Conservation (phyloP, 1,140 invertebrate genomes). For the Cyclargus thomasi region DNA sequence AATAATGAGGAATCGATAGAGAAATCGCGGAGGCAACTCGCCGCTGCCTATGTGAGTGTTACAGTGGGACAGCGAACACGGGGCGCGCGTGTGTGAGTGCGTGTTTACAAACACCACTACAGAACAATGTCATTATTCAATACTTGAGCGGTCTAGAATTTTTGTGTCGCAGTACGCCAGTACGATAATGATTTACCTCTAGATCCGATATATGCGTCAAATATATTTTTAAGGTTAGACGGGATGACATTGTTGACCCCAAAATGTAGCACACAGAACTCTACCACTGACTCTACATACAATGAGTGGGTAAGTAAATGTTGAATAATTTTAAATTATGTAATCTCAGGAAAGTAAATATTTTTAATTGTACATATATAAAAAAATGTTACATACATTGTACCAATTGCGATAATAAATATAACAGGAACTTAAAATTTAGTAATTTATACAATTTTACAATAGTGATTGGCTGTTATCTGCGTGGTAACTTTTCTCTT, state of each 20-base stretch:
- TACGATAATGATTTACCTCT: background rate
- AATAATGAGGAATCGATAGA: slow-evolving; percentile 67
- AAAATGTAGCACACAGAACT: background rate
- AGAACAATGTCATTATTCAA: slow-evolving; percentile 67
- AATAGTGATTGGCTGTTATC: too few species aligned
- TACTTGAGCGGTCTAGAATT: slow-evolving; percentile 49
- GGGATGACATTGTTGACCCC: background rate
- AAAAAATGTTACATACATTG: too few species aligned
- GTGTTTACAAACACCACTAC: slow-evolving; percentile 60
- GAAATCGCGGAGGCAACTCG: slow-evolving; percentile 55
- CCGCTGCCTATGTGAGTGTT: slow-evolving; percentile 52
- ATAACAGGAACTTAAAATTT: too few species aligned
- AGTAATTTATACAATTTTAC: too few species aligned
- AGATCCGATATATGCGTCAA: background rate
- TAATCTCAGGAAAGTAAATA: background rate
- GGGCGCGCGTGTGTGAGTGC: slow-evolving; percentile 30
- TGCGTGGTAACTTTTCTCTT: too few species aligned
- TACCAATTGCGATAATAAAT: too few species aligned
- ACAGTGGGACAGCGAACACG: slow-evolving; percentile 35
- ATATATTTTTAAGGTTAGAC: background rate
- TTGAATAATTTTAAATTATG: background rate
- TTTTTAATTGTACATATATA: too few species aligned
- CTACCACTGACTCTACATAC: background rate
- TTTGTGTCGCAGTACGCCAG: slow-evolving; percentile 37
- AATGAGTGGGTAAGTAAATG: background rate